Conservation (phyloP, 2,797 vertebrate species). For the Notamacropus eugenii region DNA sequence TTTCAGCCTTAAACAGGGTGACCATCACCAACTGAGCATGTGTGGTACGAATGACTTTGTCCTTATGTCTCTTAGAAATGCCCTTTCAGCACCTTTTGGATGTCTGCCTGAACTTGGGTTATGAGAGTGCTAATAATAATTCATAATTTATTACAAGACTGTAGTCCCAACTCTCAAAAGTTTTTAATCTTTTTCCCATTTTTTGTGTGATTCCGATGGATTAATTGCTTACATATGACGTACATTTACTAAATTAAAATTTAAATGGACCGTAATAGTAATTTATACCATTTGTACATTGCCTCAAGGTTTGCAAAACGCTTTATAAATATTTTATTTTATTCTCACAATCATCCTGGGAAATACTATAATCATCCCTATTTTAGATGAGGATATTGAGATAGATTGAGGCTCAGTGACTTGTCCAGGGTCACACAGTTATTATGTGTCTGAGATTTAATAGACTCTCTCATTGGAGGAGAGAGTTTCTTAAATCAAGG, state of each 20-base stretch:
- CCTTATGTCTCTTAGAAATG: background rate
- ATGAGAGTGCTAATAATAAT: background rate
- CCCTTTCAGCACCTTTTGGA: background rate
- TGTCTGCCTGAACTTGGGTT: background rate
- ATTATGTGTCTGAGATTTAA: background rate
- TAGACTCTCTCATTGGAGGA: background rate
- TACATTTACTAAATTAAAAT: background rate
- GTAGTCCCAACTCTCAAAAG: background rate
- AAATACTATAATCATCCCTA: background rate
- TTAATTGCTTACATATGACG: background rate
- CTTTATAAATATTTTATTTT: background rate
- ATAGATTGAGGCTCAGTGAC: background rate
- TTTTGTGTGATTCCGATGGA: background rate
- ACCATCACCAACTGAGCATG: background rate
- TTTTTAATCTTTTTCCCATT: background rate
- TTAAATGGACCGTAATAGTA: background rate
- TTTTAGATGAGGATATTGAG: background rate
- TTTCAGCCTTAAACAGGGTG: background rate
- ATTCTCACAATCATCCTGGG: background rate
- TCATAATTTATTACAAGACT: background rate
- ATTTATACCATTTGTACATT: background rate
- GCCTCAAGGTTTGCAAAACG: background rate
- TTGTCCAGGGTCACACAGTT: background rate
- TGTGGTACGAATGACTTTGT: background rate
- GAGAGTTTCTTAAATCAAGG: background rate